Evolutionary conservation across 2,113 vertebrate genomes (phyloP).

Genomic region (Fulmarus glacialis): DNA sequence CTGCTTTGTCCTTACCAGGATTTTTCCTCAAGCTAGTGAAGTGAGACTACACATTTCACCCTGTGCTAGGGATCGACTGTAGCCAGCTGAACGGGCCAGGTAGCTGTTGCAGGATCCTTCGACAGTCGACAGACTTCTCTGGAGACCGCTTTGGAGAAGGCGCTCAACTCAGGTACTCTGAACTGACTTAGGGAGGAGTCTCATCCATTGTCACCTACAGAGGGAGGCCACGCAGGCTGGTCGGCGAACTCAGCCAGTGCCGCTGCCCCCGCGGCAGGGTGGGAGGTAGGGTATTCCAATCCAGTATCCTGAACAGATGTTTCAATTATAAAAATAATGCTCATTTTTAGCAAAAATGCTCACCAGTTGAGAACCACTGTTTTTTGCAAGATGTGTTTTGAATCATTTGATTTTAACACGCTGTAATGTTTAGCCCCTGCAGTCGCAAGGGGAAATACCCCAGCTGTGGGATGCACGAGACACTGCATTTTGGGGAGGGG

Average conservation of each 20-base stretch:
- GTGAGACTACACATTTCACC: fast-evolving
- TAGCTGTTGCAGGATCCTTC: background rate
- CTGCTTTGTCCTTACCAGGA: background rate
- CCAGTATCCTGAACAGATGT: background rate
- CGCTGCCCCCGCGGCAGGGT: background rate
- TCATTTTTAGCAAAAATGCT: background rate
- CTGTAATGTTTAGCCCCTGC: background rate
- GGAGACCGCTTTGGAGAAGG: background rate
- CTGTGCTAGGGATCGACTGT: background rate
- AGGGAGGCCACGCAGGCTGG: background rate
- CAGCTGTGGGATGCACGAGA: background rate
- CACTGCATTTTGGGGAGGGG: background rate
- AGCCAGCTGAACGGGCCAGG: background rate
- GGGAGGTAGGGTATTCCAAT: background rate
- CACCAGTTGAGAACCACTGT: background rate
- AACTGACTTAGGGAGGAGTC: background rate
- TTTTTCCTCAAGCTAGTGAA: background rate
- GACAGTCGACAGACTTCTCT: fast-evolving
- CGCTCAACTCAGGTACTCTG: background rate
- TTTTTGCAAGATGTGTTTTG: background rate
- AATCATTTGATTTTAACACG: background rate
- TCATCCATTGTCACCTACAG: background rate
- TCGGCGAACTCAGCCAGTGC: background rate
- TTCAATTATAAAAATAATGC: background rate
- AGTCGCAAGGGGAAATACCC: background rate